These are phyloP conservation scores for Luperina testacea DNA, from an alignment of 2,888 invertebrate species.

Conservation along the genomic window DNA sequence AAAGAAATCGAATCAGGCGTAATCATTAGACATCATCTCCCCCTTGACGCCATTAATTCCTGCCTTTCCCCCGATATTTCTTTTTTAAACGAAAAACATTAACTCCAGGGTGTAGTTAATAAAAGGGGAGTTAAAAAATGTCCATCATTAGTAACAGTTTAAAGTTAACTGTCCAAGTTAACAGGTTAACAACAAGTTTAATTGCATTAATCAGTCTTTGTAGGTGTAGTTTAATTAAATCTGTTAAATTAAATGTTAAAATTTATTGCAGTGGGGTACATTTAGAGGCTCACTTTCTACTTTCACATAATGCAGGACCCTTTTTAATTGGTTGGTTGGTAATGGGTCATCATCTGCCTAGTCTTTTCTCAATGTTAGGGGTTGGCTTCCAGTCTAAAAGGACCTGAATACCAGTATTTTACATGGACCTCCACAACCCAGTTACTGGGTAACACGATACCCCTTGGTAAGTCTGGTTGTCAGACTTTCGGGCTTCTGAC, in stretches of 20 bases:
- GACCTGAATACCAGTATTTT: background rate
- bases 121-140: constrained; percentile 46
- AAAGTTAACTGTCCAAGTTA: constrained; percentile 50
- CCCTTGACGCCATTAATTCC: constrained; percentile 10
- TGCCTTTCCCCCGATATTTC: constrained; percentile 17
- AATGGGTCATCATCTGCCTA: background rate
- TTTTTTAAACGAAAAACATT: constrained; percentile 47
- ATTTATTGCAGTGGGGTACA: background rate
- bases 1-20: background rate
- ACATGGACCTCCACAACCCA: no score
- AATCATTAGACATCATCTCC: constrained; percentile 2
- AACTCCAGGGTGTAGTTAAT: constrained; percentile 32
- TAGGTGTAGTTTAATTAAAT: constrained; percentile 35
- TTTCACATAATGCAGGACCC: background rate
- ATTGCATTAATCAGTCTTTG: constrained; percentile 45
- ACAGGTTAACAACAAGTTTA: constrained; percentile 53
- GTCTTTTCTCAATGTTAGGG: background rate
- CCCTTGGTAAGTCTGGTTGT: no score
- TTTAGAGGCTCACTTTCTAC: constrained; percentile 1
- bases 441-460: no score
- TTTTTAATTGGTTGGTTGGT: background rate
- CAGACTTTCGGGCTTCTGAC: no score
- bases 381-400: background rate
- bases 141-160: constrained; percentile 55
- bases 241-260: constrained; percentile 9